phyloP scores from a whole-genome alignment of 2,797 vertebrate species.

The Rhabdophis nuchalis region DNA sequence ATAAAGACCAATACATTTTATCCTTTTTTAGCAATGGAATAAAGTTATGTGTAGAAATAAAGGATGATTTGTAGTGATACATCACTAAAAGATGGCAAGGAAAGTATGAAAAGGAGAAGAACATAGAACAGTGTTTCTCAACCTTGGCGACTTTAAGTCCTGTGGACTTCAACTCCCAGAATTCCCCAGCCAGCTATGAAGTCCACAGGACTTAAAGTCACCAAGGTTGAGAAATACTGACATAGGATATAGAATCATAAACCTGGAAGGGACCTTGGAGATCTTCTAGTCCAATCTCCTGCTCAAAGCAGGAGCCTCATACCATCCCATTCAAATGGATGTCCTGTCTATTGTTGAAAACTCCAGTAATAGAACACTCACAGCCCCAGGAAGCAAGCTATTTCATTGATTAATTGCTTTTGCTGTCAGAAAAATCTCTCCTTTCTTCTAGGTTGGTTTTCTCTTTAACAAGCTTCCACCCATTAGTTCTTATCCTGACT shows the following conservation, averaged over 20 bases:
- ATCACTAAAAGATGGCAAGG: background rate
- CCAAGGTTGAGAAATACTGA: too few species aligned
- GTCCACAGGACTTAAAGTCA: too few species aligned
- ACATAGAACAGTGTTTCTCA: too few species aligned
- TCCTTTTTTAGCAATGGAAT: background rate
- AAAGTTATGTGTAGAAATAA: background rate
- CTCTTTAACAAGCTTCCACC: background rate
- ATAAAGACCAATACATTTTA: background rate
- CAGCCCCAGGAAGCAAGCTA: background rate
- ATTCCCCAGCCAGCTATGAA: too few species aligned
- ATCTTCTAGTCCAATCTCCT: background rate
- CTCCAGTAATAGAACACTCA: background rate
- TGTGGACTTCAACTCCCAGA: too few species aligned
- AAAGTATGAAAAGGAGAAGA: background rate
- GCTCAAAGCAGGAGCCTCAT: background rate
- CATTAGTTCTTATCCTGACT: background rate
- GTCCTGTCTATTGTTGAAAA: background rate
- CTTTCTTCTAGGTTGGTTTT: background rate
- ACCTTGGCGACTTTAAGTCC: too few species aligned
- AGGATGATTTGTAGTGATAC: background rate
- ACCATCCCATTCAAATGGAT: background rate
- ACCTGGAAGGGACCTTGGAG: background rate
- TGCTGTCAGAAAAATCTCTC: background rate
- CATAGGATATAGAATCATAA: background rate
- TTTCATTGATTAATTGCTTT: background rate